These are phyloP conservation scores for Hystrix cristata DNA, from an alignment of 2,113 vertebrate genomes.

Conservation along the genomic window DNA sequence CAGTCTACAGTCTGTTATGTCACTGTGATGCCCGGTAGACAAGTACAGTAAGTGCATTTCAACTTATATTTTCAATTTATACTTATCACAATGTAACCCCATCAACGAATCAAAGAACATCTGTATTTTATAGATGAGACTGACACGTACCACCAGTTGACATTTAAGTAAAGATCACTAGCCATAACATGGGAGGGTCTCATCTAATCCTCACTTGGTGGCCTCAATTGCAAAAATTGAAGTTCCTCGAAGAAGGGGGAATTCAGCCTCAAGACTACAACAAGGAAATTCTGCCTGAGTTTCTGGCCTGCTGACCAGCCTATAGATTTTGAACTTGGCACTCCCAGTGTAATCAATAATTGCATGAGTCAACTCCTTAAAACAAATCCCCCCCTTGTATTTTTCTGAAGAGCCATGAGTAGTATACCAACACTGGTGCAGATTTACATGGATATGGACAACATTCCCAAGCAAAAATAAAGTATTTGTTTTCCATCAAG, in stretches of 20 bases:
- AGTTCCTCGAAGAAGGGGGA: not conserved
- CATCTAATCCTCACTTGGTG: not conserved
- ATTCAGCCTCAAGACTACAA: not conserved
- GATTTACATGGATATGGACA: not conserved
- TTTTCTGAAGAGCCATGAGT: slow-evolving; percentile 13
- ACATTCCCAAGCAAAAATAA: not conserved
- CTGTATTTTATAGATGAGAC: not conserved
- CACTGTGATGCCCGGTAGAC: not conserved
- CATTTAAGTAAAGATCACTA: not conserved
- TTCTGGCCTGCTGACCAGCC: not conserved
- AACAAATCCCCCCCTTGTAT: not conserved
- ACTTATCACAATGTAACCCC: not conserved
- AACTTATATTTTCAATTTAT: not conserved
- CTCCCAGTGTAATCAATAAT: not conserved
- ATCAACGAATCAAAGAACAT: not conserved
- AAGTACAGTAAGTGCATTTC: not conserved
- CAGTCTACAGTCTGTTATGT: not conserved
- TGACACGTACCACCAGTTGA: not conserved
- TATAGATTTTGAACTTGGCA: slow-evolving; percentile 7
- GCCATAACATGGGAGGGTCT: not conserved
- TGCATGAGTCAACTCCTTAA: not conserved
- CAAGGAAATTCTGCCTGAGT: not conserved
- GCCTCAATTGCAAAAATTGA: not conserved
- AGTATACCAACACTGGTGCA: not conserved
- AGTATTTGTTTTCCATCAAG: not conserved